Evolutionary conservation across 2,113 vertebrate species (phyloP).

Genomic region (Lophochroa leadbeateri): DNA sequence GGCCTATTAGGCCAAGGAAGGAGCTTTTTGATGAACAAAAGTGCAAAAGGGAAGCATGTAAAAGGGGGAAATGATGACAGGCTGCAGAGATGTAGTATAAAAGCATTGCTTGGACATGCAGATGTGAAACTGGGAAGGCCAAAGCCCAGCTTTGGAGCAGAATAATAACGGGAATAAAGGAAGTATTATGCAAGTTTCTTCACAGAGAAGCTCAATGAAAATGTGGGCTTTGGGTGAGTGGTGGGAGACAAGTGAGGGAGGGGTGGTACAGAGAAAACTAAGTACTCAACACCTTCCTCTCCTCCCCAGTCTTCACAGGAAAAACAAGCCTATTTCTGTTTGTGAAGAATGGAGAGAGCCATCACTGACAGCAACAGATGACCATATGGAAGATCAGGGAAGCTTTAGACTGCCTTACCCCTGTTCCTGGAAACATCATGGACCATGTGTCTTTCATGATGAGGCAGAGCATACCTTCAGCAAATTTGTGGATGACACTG

Average conservation of each 20-base stretch:
- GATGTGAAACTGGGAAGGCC: background rate
- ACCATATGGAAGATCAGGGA: background rate
- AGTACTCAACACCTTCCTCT: background rate
- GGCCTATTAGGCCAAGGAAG: background rate
- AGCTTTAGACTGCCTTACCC: background rate
- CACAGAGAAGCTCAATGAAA: background rate
- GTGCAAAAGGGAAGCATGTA: background rate
- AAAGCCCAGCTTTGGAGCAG: background rate
- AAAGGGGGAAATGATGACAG: background rate
- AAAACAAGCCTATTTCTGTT: background rate
- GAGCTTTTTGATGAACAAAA: background rate
- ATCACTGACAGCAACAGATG: background rate
- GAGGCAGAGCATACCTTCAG: background rate
- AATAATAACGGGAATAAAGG: background rate
- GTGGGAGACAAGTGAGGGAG: background rate
- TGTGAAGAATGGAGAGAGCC: background rate
- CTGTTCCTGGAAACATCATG: background rate
- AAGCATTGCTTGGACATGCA: background rate
- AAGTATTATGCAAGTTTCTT: background rate
- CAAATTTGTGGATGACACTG: background rate
- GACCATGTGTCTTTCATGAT: accelerated
- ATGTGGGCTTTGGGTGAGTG: background rate
- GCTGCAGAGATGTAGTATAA: background rate
- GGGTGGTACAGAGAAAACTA: background rate
- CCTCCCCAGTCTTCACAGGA: background rate